Conservation (phyloP, 1,140 invertebrate species). For the Heliconius nattereri region DNA sequence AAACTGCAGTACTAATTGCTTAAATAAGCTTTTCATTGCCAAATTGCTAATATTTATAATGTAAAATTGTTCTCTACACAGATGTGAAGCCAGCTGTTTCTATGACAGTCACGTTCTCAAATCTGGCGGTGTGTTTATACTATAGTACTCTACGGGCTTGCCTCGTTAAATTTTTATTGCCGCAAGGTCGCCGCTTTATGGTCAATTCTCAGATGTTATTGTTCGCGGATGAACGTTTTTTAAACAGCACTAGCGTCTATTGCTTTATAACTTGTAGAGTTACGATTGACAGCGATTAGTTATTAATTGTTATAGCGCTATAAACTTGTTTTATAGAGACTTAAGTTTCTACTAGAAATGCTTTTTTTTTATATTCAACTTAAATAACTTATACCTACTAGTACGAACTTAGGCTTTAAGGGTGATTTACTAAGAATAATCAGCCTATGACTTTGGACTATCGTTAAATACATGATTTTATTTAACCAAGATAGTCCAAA, state of each 20-base stretch:
- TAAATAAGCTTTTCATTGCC: constrained; percentile 43
- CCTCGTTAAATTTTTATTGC: constrained; percentile 82
- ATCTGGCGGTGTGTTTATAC: constrained; percentile 70
- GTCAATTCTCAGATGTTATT: constrained; percentile 81
- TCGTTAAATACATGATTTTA: no score
- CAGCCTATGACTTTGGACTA: no score
- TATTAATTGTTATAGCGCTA: constrained; percentile 71
- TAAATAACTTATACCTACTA: not conserved
- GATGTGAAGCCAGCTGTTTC: constrained; percentile 71
- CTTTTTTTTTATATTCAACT: not conserved
- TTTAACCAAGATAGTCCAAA: no score
- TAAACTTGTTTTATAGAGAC: constrained; percentile 47
- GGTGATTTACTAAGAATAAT: no score
- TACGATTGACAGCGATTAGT: constrained; percentile 75
- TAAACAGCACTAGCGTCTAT: constrained; percentile 60
- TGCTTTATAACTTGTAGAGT: constrained; percentile 63
- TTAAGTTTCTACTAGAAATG: not conserved
- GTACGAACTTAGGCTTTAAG: not conserved
- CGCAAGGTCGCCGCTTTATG: constrained; percentile 81
- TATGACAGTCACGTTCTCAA: constrained; percentile 76
- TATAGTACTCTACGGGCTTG: constrained; percentile 63
- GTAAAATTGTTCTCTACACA: constrained; percentile 43
- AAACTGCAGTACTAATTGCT: constrained; percentile 28
- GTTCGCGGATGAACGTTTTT: constrained; percentile 73
- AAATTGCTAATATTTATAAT: constrained; percentile 53